A percentile compares a stretch with the other conserved stretches of the same genome.
phyloP scores from a whole-genome alignment of 1,140 invertebrate species.

The Drosophila pruinosa region DNA sequence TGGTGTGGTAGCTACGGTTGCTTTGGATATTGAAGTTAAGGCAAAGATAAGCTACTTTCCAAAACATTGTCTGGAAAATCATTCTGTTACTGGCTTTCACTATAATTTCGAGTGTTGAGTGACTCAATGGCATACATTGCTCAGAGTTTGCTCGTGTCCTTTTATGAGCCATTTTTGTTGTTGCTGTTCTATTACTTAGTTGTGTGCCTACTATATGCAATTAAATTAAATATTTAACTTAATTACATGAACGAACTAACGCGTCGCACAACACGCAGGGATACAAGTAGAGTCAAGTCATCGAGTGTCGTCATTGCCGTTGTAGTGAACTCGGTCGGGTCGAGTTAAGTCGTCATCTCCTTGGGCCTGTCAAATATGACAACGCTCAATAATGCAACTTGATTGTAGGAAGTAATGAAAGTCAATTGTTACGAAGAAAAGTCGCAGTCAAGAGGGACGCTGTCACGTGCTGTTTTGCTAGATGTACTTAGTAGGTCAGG shows the following conservation, averaged over 20 bases:
- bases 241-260: conserved; percentile 75
- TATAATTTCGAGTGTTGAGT: conserved; percentile 64
- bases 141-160: conserved; percentile 65
- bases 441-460: conserved; percentile 3
- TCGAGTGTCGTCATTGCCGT: not conserved
- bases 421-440: conserved; percentile 68
- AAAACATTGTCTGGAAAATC: conserved; percentile 15
- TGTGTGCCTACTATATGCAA: conserved; percentile 69
- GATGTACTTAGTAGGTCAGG: conserved; percentile 19
- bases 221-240: conserved; percentile 82
- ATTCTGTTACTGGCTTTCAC: conserved; percentile 55
- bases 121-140: conserved; percentile 57
- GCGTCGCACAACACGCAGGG: conserved; percentile 50
- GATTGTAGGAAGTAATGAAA: conserved; percentile 80
- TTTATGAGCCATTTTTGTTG: conserved; percentile 55
- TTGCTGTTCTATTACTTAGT: conserved; percentile 22
- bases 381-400: conserved; percentile 77
- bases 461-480: conserved; percentile 25
- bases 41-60: conserved; percentile 19
- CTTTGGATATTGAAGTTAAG: not conserved
- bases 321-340: not conserved
- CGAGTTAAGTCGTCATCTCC: conserved; percentile 28
- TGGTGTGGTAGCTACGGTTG: conserved; percentile 1
- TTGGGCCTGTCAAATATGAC: conserved; percentile 69
- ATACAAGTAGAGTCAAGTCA: conserved; percentile 9